These are phyloP conservation scores for Calyptomena viridis DNA, from an alignment of 2,113 vertebrate genomes.

Conservation along the genomic window DNA sequence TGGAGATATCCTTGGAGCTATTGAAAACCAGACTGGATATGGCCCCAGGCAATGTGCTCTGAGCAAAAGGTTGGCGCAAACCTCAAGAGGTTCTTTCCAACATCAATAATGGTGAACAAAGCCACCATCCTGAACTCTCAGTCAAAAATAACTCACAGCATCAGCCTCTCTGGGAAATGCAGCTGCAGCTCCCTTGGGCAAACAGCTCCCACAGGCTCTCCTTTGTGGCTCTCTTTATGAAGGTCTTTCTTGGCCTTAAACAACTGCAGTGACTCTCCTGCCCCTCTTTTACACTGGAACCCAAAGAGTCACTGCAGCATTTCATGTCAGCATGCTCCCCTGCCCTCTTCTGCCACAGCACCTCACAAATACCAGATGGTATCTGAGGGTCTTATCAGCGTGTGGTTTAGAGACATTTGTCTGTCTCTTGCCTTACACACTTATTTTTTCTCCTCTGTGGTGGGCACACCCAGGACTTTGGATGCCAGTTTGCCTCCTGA, in stretches of 20 bases:
- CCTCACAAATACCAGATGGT: not conserved
- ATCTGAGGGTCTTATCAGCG: not conserved
- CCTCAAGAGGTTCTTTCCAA: not conserved
- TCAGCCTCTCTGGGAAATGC: not conserved
- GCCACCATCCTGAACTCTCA: not conserved
- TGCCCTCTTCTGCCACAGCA: not conserved
- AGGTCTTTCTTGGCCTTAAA: not conserved
- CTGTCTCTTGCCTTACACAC: not conserved
- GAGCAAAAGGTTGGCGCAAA: not conserved
- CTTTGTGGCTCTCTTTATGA: not conserved
- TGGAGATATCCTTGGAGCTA: not conserved
- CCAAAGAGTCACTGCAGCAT: not conserved
- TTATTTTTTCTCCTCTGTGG: not conserved
- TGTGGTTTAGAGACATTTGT: not conserved
- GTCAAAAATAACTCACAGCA: not conserved
- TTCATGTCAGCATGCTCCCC: rapidly evolving
- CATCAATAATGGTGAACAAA: not conserved
- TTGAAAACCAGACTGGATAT: not conserved
- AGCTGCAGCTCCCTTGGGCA: not conserved
- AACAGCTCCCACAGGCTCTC: not conserved
- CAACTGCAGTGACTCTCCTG: not conserved
- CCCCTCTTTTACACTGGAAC: rapidly evolving
- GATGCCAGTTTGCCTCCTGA: not conserved
- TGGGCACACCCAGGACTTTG: not conserved
- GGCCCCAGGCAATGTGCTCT: not conserved